phyloP scores from a whole-genome alignment of 1,140 invertebrate genomes.

The Drosophila nebulosa region DNA sequence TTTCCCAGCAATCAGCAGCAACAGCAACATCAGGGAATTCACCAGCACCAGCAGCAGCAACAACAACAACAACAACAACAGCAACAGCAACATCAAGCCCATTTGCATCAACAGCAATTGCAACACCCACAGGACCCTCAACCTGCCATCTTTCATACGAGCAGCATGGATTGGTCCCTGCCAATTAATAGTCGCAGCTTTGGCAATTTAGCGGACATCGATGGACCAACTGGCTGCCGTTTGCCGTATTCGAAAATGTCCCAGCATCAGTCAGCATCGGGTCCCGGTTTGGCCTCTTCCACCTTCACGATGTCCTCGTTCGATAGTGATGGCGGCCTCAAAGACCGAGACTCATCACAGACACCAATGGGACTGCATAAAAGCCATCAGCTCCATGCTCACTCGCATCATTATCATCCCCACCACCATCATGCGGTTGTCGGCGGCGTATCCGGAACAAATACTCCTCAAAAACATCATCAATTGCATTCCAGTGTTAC shows the following conservation, averaged over 20 bases:
- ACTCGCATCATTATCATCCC: slow-evolving; percentile 64
- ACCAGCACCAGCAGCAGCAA: slow-evolving; percentile 14
- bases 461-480: slow-evolving; percentile 70
- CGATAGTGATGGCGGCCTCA: slow-evolving; percentile 69
- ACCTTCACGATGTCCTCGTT: slow-evolving; percentile 71
- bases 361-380: slow-evolving; percentile 33
- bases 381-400: slow-evolving; percentile 39
- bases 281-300: slow-evolving; percentile 41
- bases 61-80: slow-evolving; percentile 28
- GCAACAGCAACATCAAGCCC: slow-evolving; percentile 7
- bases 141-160: slow-evolving; percentile 59
- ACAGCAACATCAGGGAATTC: slow-evolving; percentile 27
- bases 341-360: slow-evolving; percentile 66
- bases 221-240: slow-evolving; percentile 48
- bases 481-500: slow-evolving; percentile 71
- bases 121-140: slow-evolving; percentile 18
- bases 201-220: slow-evolving; percentile 74
- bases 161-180: slow-evolving; percentile 67
- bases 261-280: slow-evolving; percentile 24
- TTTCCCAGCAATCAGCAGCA: slow-evolving; percentile 59
- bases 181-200: slow-evolving; percentile 74
- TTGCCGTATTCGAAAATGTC: slow-evolving; percentile 73
- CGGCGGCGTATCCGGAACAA: slow-evolving; percentile 32
- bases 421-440: slow-evolving; percentile 51
- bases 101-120: slow-evolving; percentile 14